Percentiles rank a stretch among this genome's conserved stretches.
These are phyloP conservation scores for Euthynnus affinis DNA, from an alignment of 2,797 vertebrate genomes.

Conservation along the genomic window DNA sequence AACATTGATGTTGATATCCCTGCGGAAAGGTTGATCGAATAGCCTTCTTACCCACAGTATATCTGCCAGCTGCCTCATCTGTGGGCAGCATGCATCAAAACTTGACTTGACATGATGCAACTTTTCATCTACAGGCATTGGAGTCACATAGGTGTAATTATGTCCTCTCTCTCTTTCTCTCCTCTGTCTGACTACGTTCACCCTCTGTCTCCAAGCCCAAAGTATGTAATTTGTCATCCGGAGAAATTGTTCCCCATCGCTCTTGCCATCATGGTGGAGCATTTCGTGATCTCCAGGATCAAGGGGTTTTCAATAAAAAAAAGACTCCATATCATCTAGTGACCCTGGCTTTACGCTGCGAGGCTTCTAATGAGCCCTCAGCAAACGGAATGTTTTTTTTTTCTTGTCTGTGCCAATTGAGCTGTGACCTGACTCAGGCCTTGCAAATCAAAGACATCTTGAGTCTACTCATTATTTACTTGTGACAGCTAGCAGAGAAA, in stretches of 20 bases:
- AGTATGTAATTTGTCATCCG: conserved; percentile 72
- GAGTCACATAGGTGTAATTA: conserved; percentile 69
- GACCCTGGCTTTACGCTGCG: conserved; percentile 64
- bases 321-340: conserved; percentile 62
- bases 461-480: conserved; percentile 80
- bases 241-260: conserved; percentile 64
- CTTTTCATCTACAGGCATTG: conserved; percentile 73
- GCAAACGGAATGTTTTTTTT: conserved; percentile 64
- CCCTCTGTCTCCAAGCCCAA: conserved; percentile 45
- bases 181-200: conserved; percentile 40
- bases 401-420: conserved; percentile 72
- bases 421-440: conserved; percentile 74
- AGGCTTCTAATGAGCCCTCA: conserved; percentile 76
- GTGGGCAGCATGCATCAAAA: conserved; percentile 74
- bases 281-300: conserved; percentile 73
- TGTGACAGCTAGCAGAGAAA: conserved; percentile 74
- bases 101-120: conserved; percentile 65
- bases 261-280: conserved; percentile 56
- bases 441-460: conserved; percentile 79
- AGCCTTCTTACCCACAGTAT: conserved; percentile 57
- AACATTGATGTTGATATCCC: conserved; percentile 58
- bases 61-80: conserved; percentile 74
- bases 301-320: conserved; percentile 73
- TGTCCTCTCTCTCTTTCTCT: conserved; percentile 54
- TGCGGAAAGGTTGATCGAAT: conserved; percentile 66